Evolutionary conservation across 2,888 invertebrate species (phyloP), one percentile per base, ranked within the genome.

Genomic region (Dermolepida albohirtum): DNA sequence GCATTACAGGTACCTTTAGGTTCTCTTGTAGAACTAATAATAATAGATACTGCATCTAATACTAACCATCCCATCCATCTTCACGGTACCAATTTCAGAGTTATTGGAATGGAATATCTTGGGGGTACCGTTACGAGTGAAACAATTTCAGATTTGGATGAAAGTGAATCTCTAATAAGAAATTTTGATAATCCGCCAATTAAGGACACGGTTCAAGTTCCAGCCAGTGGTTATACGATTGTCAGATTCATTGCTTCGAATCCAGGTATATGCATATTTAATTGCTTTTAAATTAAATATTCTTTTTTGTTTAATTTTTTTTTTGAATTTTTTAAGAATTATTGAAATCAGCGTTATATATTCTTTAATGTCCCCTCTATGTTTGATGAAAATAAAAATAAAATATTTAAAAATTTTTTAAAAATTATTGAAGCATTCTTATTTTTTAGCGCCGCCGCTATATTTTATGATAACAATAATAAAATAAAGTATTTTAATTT

Each of bases 1-100:
- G 44, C 66, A 1, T 70, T 70, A 4, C 59, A 90, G 73, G 87
- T 91, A 0, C 88, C 89, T n/a, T 84, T 92, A 0, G 89, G 90
- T 68, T 88, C 93, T 0, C 88, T 94, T 0, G 94, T 96, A 0
- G 96, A 96, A 84, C 78, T 96, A 0, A 87, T 96, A 40, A 85
- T 96, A 1, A 88, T 96, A 1, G 96, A 96, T 78, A 92, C 94
- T 86, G 92, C 94, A 16, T 94, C 88, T 74, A 92, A 94, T 74
- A 94, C 94, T 0, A 95, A 94, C 78, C 95, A 95, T 83, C 95
- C 95, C 0, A 93, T 95, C 77, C 95, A 95, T 80, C 84, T 95
- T 62, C 95, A 95, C 77, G 95, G 95, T 0, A 90, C 93, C 80
- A 88, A 89, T 11, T 95, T 95, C 76, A 87, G 93, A 73, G 94